Conservation (phyloP, 2,797 vertebrate species). For the Falco rusticolus region DNA sequence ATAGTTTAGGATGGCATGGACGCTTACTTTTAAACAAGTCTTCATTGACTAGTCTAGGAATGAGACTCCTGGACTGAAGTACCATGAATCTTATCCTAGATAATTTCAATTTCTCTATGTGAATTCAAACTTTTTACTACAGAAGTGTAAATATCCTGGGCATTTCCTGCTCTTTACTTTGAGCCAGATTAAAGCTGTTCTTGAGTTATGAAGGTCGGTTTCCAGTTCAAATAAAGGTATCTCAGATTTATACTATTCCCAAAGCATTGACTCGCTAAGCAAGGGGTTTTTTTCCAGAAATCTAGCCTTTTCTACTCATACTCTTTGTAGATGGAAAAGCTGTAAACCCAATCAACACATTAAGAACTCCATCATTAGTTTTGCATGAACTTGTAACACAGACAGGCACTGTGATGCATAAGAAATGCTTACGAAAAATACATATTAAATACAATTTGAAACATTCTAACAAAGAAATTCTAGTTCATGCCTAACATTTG, state of each 20-base stretch:
- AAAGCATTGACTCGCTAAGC: background rate
- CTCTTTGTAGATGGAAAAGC: background rate
- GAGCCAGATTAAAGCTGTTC: background rate
- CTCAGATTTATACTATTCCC: background rate
- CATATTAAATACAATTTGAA: background rate
- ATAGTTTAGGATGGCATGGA: background rate
- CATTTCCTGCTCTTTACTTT: background rate
- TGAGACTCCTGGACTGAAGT: background rate
- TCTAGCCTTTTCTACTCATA: background rate
- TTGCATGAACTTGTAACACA: background rate
- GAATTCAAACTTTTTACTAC: background rate
- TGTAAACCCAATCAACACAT: background rate
- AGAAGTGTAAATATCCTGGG: background rate
- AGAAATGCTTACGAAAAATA: background rate
- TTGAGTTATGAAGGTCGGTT: background rate
- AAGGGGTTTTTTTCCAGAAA: background rate
- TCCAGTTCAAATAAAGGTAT: background rate
- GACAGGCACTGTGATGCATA: fast-evolving
- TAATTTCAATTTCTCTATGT: background rate
- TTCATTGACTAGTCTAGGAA: background rate
- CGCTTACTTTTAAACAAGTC: background rate
- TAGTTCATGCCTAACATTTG: background rate
- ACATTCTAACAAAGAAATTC: background rate
- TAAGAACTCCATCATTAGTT: background rate
- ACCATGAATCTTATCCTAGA: background rate